phyloP scores from a whole-genome alignment of 2,888 invertebrate genomes.

The Sialis fuliginosa region DNA sequence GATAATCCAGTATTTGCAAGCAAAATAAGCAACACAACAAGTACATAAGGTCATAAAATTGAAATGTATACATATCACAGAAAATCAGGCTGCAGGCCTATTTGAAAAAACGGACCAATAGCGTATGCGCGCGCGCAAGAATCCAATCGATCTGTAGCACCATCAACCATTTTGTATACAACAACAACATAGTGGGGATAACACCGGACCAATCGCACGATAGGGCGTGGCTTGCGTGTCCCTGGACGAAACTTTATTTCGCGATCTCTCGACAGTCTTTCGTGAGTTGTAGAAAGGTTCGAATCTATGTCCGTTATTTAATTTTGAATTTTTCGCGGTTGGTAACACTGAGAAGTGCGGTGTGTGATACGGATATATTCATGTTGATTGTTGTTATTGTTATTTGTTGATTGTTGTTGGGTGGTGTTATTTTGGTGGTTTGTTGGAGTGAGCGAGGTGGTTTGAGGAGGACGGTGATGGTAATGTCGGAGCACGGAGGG shows the following conservation, averaged over 20 bases:
- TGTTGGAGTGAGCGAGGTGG: background rate
- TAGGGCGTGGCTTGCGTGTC: background rate
- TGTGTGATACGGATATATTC: background rate
- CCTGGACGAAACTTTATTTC: background rate
- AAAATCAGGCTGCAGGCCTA: no score
- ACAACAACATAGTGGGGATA: background rate
- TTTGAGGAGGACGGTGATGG: constrained; percentile 21
- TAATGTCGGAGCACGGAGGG: constrained; percentile 47
- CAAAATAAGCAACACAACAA: no score
- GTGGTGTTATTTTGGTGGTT: background rate
- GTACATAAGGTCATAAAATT: no score
- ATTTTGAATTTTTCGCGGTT: background rate
- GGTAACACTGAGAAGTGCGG: no score
- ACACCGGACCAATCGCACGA: background rate
- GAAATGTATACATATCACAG: no score
- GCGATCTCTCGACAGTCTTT: background rate
- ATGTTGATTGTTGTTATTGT: background rate
- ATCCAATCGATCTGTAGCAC: background rate
- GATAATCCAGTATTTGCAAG: no score
- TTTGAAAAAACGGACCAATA: no score
- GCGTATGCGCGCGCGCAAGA: background rate
- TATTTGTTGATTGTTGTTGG: background rate
- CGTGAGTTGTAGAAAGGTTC: background rate
- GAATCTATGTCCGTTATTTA: background rate
- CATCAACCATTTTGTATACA: constrained; percentile 1